Base-by-base conservation (phyloP, 2,113 vertebrate genomes). In the Upupa epops region DNA sequence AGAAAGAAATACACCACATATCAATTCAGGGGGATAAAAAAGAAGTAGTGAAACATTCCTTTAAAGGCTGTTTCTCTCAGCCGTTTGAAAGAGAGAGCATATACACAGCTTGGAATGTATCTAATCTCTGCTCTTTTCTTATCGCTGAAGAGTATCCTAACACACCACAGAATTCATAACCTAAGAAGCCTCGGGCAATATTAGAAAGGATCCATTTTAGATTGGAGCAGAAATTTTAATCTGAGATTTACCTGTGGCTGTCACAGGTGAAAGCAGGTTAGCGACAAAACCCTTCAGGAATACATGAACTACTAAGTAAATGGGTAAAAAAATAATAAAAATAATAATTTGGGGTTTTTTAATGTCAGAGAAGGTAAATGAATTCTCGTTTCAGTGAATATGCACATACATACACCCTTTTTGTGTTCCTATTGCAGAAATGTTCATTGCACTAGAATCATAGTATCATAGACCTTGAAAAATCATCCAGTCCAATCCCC, bases 91-190 rank as follows among this genome's bases (percentile, higher is more conserved):
- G 73, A 89, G 58, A 88, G 90, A 96, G 84, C 73, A 52, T 29
- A 89, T 88, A 97, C 95, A 84, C 76, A 92, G 74, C 80, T 94
- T 77, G 90, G 83, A 97, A 96, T 74, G 95, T 83, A 96, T 94
- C 95, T 97, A 97, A 97, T 97, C 95, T 97, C 86, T 94, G 36
- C 51, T 91, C 63, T 92, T 96, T 94, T 92, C 93, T 97, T 98
- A 97, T 96, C 95, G 4, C 55, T 60, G 84, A 93, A 92, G 58
- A 92, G 76, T 86, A 95, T 95, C 84, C 61, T 83, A 96, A 94
- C 79, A 95, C 83, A 92, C 61, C 52, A 52, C 17, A 81, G 90
- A 96, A 97, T 90, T 97, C 86, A 92, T 92, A 96, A 96, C 69
- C 86, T 79, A 61, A 93, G 89, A 75, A 96, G 89, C 96, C 92